A percentile compares a stretch with the other conserved stretches of the same genome.
These are phyloP conservation scores for Saguinus imperator DNA, from an alignment of 2,113 vertebrate species.

Conservation along the genomic window DNA sequence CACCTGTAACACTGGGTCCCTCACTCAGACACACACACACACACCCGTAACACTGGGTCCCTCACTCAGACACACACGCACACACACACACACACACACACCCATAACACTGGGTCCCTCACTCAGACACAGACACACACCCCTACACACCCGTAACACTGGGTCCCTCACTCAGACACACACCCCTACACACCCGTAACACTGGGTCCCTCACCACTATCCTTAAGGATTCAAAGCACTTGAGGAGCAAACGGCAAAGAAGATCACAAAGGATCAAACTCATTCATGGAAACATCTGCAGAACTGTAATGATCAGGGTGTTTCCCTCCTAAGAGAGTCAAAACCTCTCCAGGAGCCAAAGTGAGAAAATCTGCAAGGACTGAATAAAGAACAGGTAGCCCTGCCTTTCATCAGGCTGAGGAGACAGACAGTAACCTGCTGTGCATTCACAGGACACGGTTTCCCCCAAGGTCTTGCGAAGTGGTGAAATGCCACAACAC, in stretches of 20 bases:
- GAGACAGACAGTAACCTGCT: neutral
- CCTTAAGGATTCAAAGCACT: neutral
- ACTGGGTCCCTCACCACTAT: too few relatives aligned
- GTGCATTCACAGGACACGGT: neutral
- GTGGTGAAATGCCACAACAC: neutral
- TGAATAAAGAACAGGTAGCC: neutral
- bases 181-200: too few relatives aligned
- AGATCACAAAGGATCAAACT: neutral
- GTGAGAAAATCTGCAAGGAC: neutral
- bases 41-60: neutral
- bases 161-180: too few relatives aligned
- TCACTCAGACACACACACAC: too few relatives aligned
- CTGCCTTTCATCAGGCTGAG: neutral
- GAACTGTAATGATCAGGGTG: neutral
- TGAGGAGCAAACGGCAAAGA: neutral
- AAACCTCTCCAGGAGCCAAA: neutral
- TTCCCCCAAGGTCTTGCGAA: too few relatives aligned
- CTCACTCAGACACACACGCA: neutral
- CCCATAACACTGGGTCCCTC: neutral
- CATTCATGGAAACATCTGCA: neutral
- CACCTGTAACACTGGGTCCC: neutral
- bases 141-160: neutral
- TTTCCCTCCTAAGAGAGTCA: neutral
- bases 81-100: neutral
- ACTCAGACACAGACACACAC: too few relatives aligned